Evolutionary conservation across 1,140 invertebrate genomes (phyloP), one percentile per base, ranked within the genome.

Genomic region (Zaprionus ghesquierei): DNA sequence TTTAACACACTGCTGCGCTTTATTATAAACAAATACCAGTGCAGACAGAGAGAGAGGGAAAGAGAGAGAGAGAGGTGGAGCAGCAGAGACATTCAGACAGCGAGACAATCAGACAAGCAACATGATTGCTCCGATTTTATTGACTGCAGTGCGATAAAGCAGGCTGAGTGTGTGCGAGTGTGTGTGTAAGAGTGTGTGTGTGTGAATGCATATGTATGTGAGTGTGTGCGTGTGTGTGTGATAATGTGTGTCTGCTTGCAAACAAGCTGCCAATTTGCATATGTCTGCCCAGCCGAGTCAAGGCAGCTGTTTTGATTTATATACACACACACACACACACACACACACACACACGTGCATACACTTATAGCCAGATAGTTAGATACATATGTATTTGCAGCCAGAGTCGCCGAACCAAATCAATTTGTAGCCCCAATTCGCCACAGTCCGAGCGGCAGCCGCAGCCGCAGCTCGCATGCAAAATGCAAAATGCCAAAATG

Each of bases 1-100:
- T 87, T 87, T 79, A 89, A 87, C 82, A 76, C 79, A 86, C 84
- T 79, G 53, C 75, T 73, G 82, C 58, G 79, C 82, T 87, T 79
- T 86, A 86, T 86, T 87, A 79, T 86, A 86, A 87, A 87, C 81
- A 86, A 86, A 82, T 81, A 66, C 33, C 53, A 54, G 1, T 27
- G 18, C 41, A 69, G 41, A 69, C 61, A 62, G 29, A 59, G 22
- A 68, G 22, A 50, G 15, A 31, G 38, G 33, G 25, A 59, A 41
- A 22, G n/a, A 15, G 5, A 55, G 3, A 18, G 15, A 44, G 18
- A 60, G 5, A 27, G n/a, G n/a, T n/a, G n/a, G 20, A 31, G 29
- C 53, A n/a, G 1, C 22, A 25, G 15, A 29, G 55, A 71, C 25
- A 49, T 12, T 49, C 15, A 33, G 20, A 15, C 35, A 69, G 35